Conservation (phyloP, 2,797 vertebrate species). For the Pipistrellus pipistrellus region DNA sequence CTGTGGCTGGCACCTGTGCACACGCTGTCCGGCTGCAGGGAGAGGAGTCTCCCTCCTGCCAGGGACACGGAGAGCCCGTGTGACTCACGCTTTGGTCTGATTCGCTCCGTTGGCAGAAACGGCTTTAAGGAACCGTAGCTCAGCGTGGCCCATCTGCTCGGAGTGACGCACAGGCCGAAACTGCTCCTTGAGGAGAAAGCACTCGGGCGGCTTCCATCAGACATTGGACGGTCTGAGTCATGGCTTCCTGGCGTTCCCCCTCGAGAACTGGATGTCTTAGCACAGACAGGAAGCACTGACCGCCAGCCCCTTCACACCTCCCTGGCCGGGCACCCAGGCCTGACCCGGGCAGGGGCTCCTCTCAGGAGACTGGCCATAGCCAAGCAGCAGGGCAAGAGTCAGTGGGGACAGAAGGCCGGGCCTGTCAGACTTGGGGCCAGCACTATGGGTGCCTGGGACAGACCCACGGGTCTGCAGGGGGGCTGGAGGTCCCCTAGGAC, state of each 20-base stretch:
- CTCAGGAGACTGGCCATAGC: not conserved
- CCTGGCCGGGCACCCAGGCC: fast-evolving
- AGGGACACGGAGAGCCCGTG: fast-evolving
- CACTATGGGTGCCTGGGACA: fast-evolving
- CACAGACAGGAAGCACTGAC: not conserved
- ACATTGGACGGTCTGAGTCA: not conserved
- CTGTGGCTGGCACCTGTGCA: not conserved
- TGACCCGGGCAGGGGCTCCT: not conserved
- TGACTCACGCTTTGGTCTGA: not conserved
- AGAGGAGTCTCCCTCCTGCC: not conserved
- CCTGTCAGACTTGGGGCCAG: not conserved
- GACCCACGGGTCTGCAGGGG: fast-evolving
- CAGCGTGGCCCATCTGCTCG: fast-evolving
- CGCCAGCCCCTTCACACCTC: fast-evolving
- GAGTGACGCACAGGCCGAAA: not conserved
- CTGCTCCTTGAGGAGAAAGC: not conserved
- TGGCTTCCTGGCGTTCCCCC: not conserved
- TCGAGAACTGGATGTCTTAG: not conserved
- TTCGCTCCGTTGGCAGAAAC: not conserved
- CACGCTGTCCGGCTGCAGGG: fast-evolving
- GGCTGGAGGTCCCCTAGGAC: not conserved
- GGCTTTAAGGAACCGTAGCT: not conserved
- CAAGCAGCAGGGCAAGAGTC: not conserved
- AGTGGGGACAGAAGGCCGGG: fast-evolving
- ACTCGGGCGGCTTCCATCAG: not conserved